Conservation (phyloP, 1,140 invertebrate genomes). For the Hylaeus volcanicus region DNA sequence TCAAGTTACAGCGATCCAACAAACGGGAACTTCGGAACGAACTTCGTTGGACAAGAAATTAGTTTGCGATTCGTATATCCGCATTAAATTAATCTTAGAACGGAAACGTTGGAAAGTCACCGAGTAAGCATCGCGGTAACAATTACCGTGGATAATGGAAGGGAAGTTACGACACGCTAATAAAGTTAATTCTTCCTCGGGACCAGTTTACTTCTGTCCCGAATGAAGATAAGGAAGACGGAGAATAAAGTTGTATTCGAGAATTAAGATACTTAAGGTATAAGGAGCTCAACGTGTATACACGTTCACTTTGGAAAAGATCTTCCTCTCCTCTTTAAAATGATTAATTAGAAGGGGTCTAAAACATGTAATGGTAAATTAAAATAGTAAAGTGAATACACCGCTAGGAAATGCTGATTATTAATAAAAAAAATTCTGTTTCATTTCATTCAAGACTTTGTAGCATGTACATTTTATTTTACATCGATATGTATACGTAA, state of each 20-base stretch:
- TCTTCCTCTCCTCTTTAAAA: no score
- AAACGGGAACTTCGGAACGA: constrained; percentile 21
- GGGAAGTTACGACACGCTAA: constrained; percentile 58
- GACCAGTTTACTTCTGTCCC: constrained; percentile 10
- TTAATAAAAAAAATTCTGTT: no score
- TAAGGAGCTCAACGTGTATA: background rate
- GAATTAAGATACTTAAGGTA: background rate
- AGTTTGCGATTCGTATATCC: constrained; percentile 26
- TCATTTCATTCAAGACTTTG: no score
- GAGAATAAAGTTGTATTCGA: background rate
- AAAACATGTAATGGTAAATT: no score
- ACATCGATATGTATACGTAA: no score
- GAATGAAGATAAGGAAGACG: constrained; percentile 8
- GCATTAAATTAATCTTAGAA: constrained; percentile 35
- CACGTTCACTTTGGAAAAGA: background rate
- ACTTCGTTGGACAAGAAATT: constrained; percentile 21
- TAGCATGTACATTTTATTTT: no score
- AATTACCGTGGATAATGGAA: constrained; percentile 57
- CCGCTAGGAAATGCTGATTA: no score
- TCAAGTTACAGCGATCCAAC: constrained; percentile 13
- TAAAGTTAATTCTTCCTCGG: constrained; percentile 57
- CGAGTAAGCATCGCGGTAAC: constrained; percentile 45
- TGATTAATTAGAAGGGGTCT: no score
- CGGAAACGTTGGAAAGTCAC: constrained; percentile 23
- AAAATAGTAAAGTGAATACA: no score